These are phyloP conservation scores for Lynx canadensis DNA, from an alignment of 2,113 vertebrate species.

Conservation along the genomic window DNA sequence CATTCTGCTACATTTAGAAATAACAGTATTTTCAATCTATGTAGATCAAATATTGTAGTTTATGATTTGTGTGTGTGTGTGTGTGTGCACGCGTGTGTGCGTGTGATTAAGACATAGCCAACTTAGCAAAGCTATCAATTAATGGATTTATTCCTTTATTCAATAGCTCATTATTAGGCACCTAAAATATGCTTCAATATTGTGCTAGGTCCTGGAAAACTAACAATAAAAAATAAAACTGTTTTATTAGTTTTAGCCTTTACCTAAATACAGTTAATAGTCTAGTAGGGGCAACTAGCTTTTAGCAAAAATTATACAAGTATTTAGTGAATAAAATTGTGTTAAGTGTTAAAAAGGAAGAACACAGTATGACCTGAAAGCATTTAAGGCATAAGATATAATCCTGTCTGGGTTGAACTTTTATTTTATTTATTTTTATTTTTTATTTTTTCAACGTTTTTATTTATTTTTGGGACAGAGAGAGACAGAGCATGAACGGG, in stretches of 20 bases:
- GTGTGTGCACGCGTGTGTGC: no score
- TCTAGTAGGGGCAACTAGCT: not conserved
- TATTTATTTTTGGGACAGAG: no score
- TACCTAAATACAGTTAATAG: not conserved
- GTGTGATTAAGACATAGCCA: not conserved
- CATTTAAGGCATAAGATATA: not conserved
- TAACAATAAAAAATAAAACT: not conserved
- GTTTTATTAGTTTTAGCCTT: not conserved
- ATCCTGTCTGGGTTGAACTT: not conserved
- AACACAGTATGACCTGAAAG: not conserved
- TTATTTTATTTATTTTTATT: not conserved
- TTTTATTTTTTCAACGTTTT: no score
- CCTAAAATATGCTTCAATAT: not conserved
- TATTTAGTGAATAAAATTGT: not conserved
- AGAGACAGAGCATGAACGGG: no score
- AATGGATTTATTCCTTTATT: not conserved
- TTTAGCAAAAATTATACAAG: not conserved
- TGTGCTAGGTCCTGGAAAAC: not conserved
- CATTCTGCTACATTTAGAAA: not conserved
- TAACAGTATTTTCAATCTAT: not conserved
- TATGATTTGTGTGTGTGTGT: not conserved
- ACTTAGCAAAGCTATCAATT: not conserved
- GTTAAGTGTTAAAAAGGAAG: not conserved
- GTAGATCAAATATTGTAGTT: not conserved
- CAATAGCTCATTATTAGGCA: not conserved